Evolutionary conservation across 2,797 vertebrate species (phyloP), one percentile per base, ranked within the genome.

Genomic region (Naso thynnoides): DNA sequence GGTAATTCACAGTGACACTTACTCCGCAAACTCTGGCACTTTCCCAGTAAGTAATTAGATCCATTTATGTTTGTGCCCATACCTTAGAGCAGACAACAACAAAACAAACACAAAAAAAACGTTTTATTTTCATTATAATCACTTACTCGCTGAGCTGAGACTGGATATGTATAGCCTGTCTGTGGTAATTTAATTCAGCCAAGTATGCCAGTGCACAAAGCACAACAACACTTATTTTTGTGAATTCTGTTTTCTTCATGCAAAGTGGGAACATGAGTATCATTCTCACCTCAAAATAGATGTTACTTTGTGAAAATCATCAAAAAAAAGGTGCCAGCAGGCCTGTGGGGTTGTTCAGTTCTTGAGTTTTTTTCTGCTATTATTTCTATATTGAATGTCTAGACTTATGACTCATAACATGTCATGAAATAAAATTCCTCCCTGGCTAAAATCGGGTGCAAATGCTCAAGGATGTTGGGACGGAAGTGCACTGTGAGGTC

Each of bases 261-360:
- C 76, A 70, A 79, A 80, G 88, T 73, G 73, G 23, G 61, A 82
- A 82, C 23, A 24, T 47, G 82, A 81, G 82, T 52, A 82, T 83
- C 56, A 71, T 81, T 89, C 83, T 90, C 86, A 65, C 76, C 78
- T 85, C 50, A 73, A 86, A 86, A 86, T 81, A 87, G 83, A 86
- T 56, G 61, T 77, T 83, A 76, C 82, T 77, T 58, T 65, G 73
- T 71, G 83, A 88, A 86, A 79, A 73, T 70, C 76, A 57, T 74
- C 45, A 62, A 53, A 70, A 53, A 70, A 70, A 18, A 48, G 39
- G 75, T 84, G 77, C 70, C 78, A 85, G 58, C 56, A 60, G 62
- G 24, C 63, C 39, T 18, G 39, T 60, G 42, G 65, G 82, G 61
- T 56, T 70, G 73, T 39, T 80, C 61, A 39, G 27, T 71, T 77